Evolutionary conservation across 1,140 invertebrate species (phyloP).

Genomic region (Drosophila orena): DNA sequence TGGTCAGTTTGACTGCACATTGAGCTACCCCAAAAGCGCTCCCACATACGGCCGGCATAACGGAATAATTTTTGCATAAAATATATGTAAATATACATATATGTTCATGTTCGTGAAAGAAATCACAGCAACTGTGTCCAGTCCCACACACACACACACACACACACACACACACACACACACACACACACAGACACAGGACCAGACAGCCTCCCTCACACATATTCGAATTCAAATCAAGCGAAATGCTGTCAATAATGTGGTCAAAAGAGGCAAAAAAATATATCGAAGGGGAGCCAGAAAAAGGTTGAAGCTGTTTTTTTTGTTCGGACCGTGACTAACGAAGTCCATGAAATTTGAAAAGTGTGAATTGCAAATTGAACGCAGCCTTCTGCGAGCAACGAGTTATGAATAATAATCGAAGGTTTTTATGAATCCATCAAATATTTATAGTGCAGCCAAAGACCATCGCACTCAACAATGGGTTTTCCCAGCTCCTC

Average conservation of each 20-base stretch:
- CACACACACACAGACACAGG: not conserved
- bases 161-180: conserved; percentile 13
- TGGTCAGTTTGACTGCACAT: conserved; percentile 79
- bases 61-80: conserved; percentile 85
- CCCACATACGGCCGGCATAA: conserved; percentile 76
- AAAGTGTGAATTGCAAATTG: conserved; percentile 84
- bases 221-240: conserved; percentile 79
- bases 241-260: conserved; percentile 81
- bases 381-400: conserved; percentile 45
- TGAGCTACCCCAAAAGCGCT: conserved; percentile 46
- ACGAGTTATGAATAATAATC: conserved; percentile 82
- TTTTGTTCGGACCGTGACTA: conserved; percentile 67
- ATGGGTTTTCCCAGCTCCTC: not conserved
- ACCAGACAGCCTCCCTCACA: conserved; percentile 34
- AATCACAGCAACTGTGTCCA: conserved; percentile 81
- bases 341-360: conserved; percentile 77
- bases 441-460: conserved; percentile 29
- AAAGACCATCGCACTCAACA: not conserved
- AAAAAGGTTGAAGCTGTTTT: conserved; percentile 37
- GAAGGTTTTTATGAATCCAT: conserved; percentile 36
- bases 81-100: conserved; percentile 83
- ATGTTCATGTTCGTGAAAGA: conserved; percentile 74
- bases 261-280: conserved; percentile 27
- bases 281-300: conserved; percentile 3
- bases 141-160: conserved; percentile 19